phyloP scores from a whole-genome alignment of 1,140 invertebrate genomes.

The Caenorhabditis inopinata region DNA sequence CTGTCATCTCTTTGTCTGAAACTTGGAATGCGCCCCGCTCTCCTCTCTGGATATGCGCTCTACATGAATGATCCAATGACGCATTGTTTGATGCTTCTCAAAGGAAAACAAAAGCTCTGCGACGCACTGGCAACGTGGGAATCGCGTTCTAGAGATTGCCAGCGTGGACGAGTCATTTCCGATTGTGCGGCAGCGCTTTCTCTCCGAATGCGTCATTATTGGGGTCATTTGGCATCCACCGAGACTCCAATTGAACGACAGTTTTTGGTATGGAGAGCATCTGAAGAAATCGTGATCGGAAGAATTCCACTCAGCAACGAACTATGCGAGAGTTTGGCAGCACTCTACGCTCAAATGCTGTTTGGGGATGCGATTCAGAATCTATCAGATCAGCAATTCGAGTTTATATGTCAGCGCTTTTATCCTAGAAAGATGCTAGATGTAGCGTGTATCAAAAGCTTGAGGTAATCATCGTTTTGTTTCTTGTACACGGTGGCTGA shows the following conservation, averaged over 20 bases:
- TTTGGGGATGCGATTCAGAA: constrained; percentile 46
- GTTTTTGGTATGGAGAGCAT: constrained; percentile 57
- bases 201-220: constrained; percentile 56
- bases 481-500: too few species aligned
- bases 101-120: constrained; percentile 57
- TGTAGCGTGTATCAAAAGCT: constrained; percentile 47
- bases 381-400: constrained; percentile 50
- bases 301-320: constrained; percentile 54
- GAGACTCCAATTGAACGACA: constrained; percentile 55
- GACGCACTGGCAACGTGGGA: constrained; percentile 58
- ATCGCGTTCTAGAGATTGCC: constrained; percentile 44
- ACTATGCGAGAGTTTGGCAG: constrained; percentile 56
- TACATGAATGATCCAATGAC: constrained; percentile 53
- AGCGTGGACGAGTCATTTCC: constrained; percentile 39
- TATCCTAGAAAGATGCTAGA: constrained; percentile 56
- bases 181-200: constrained; percentile 38
- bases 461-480: constrained; percentile 30
- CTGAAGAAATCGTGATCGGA: constrained; percentile 54
- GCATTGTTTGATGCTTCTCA: constrained; percentile 46
- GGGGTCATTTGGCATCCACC: constrained; percentile 50
- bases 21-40: constrained; percentile 54
- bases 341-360: constrained; percentile 56
- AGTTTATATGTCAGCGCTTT: constrained; percentile 39
- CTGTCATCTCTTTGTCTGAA: constrained; percentile 58
- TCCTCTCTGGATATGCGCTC: constrained; percentile 57